phyloP scores from a whole-genome alignment of 2,888 invertebrate genomes.

The Hydroisotoma schaefferi region DNA sequence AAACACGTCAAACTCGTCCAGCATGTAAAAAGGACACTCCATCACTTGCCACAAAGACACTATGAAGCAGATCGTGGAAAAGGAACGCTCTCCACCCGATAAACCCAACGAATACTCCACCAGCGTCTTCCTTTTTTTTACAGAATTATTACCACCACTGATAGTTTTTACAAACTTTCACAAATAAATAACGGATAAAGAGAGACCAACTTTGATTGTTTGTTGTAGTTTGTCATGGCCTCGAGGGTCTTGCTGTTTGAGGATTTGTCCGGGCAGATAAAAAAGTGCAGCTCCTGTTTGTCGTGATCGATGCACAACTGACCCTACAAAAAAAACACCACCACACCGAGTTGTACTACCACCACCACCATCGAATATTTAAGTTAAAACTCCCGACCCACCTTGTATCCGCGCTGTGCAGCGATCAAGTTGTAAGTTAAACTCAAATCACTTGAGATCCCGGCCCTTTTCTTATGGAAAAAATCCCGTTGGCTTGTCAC shows the following conservation, averaged over 20 bases:
- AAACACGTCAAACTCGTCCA: constrained; percentile 96
- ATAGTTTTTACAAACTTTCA: no score
- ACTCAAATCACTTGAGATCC: not conserved
- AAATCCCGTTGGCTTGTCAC: not conserved
- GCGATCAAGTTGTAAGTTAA: constrained; percentile 17
- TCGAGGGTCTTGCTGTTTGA: constrained; percentile 17
- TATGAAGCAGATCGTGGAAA: constrained; percentile 90
- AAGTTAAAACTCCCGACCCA: not conserved
- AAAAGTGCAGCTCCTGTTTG: constrained; percentile 31
- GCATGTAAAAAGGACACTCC: constrained; percentile 84
- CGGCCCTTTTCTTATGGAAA: not conserved
- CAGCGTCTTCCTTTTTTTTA: constrained; percentile 27
- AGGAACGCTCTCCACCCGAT: constrained; percentile 94
- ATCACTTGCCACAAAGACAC: constrained; percentile 90
- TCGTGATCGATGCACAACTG: constrained; percentile 27
- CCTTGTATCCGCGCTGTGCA: constrained; percentile 33
- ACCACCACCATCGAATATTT: no score
- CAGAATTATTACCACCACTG: no score
- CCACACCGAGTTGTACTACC: not conserved
- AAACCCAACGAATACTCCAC: constrained; percentile 53
- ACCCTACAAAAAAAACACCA: constrained; percentile 22
- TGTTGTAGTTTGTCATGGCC: constrained; percentile 6
- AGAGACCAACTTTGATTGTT: not conserved
- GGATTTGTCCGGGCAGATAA: constrained; percentile 36
- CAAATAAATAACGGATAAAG: no score